Evolutionary conservation across 2,888 invertebrate species (phyloP).

Genomic region (Clanis bilineata): DNA sequence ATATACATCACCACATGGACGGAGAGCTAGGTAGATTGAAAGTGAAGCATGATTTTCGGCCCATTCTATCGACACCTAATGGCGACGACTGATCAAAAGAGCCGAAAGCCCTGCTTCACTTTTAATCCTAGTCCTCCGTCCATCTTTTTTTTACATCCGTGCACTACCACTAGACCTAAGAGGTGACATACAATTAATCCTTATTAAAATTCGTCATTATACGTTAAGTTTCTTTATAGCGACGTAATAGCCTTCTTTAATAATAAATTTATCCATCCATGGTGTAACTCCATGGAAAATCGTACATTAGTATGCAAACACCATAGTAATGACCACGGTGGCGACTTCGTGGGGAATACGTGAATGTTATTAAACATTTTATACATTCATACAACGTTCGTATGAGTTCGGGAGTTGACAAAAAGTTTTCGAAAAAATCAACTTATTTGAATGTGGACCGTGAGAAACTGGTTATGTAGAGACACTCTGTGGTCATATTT

Average conservation of each 20-base stretch:
- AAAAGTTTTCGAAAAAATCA: neutral
- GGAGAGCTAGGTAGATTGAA: too few species aligned
- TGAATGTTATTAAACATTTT: conserved; percentile 7
- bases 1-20: too few species aligned
- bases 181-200: neutral
- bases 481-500: neutral
- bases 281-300: conserved; percentile 28
- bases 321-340: conserved; percentile 28
- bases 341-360: conserved; percentile 19
- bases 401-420: neutral
- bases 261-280: conserved; percentile 26
- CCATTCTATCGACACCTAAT: too few species aligned
- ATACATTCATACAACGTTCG: neutral
- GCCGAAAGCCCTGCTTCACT: too few species aligned
- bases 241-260: neutral
- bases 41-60: too few species aligned
- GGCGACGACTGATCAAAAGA: too few species aligned
- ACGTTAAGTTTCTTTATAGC: conserved; percentile 23
- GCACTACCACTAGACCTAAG: too few species aligned
- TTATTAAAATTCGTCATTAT: neutral
- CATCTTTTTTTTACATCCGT: too few species aligned
- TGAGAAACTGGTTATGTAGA: neutral
- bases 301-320: conserved; percentile 35
- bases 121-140: too few species aligned
- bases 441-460: neutral